phyloP scores from a whole-genome alignment of 1,140 invertebrate genomes.

The Trachelipus rathkii region DNA sequence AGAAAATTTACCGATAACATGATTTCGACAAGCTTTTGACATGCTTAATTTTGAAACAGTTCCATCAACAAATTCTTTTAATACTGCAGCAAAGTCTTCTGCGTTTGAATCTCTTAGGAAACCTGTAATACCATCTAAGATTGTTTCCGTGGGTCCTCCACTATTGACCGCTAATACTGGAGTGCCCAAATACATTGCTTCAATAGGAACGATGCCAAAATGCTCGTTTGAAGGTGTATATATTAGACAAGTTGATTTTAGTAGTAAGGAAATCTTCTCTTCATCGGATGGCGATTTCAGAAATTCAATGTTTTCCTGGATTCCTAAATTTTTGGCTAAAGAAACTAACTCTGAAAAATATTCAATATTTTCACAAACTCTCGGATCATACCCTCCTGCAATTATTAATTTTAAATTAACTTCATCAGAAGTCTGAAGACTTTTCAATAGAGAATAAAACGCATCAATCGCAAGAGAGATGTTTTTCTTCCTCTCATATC shows the following conservation, averaged over 20 bases:
- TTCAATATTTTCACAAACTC: constrained; percentile 82
- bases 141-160: constrained; percentile 92
- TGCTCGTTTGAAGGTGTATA: constrained; percentile 97
- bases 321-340: constrained; percentile 60
- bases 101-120: constrained; percentile 70
- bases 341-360: constrained; percentile 74
- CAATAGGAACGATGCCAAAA: constrained; percentile 98
- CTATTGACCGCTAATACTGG: constrained; percentile 93
- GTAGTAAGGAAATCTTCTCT: constrained; percentile 74
- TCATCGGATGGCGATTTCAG: constrained; percentile 80
- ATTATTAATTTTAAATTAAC: constrained; percentile 73
- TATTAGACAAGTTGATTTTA: constrained; percentile 69
- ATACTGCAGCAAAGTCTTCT: constrained; percentile 70
- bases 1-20: background rate
- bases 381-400: constrained; percentile 92
- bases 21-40: background rate
- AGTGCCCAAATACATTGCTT: constrained; percentile 91
- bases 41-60: background rate
- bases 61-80: constrained; percentile 62
- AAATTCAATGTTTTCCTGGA: constrained; percentile 75
- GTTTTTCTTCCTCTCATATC: constrained; percentile 97
- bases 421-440: background rate
- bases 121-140: constrained; percentile 82
- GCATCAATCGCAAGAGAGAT: constrained; percentile 75
- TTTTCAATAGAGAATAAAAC: constrained; percentile 61